A percentile compares a stretch with the other conserved stretches of the same genome.
These are phyloP conservation scores for Sardinella longiceps DNA, from an alignment of 2,797 vertebrate genomes.

Conservation along the genomic window DNA sequence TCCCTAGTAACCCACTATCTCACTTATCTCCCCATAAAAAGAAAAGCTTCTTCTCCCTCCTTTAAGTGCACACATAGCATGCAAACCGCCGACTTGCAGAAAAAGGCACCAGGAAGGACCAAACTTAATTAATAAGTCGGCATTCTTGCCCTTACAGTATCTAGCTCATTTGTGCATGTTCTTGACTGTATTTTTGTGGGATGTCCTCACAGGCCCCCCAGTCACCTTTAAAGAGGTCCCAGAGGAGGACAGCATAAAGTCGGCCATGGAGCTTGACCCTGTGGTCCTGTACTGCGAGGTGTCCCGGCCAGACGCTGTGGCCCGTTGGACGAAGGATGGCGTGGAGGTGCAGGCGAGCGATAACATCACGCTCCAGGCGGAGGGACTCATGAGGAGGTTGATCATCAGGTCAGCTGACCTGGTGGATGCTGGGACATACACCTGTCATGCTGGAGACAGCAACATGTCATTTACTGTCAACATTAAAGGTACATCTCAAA, in stretches of 20 bases:
- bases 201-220: constrained; percentile 60
- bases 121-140: neutral
- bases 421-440: constrained; percentile 78
- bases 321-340: constrained; percentile 82
- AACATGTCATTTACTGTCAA: constrained; percentile 79
- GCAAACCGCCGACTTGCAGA: neutral
- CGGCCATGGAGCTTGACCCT: constrained; percentile 76
- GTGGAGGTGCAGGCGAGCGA: constrained; percentile 70
- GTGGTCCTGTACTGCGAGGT: constrained; percentile 84
- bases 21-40: neutral
- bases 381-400: constrained; percentile 76
- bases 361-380: constrained; percentile 74
- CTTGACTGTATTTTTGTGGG: neutral
- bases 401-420: constrained; percentile 75
- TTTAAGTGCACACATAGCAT: neutral
- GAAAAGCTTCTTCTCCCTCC: neutral
- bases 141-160: neutral
- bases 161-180: neutral
- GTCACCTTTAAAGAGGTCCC: constrained; percentile 68
- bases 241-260: constrained; percentile 73
- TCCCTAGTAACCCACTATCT: neutral
- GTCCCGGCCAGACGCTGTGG: constrained; percentile 70
- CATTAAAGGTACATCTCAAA: constrained; percentile 48
- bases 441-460: constrained; percentile 73
- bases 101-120: neutral